Evolutionary conservation across 2,113 vertebrate genomes (phyloP).

Genomic region (Atlantisia rogersi): DNA sequence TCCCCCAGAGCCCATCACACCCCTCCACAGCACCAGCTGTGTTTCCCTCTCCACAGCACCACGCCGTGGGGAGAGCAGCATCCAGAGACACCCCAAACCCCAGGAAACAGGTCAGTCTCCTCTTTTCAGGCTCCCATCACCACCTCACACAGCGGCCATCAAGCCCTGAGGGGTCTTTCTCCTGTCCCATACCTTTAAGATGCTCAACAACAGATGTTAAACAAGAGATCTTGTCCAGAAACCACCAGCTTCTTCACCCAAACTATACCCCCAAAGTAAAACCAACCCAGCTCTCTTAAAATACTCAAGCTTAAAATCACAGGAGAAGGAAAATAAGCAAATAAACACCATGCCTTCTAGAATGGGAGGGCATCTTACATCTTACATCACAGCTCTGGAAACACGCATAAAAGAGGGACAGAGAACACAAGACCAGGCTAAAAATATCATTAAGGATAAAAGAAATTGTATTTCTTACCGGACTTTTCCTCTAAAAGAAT

Average conservation of each 20-base stretch:
- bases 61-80: no score
- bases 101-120: accelerated
- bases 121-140: neutral
- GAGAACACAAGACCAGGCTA: neutral
- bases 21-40: accelerated
- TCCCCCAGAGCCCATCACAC: neutral
- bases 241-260: neutral
- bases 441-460: neutral
- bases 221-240: neutral
- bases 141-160: accelerated
- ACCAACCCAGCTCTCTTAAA: neutral
- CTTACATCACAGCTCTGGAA: neutral
- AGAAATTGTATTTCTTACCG: constrained; percentile 83
- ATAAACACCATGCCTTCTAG: accelerated
- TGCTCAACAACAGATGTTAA: no score
- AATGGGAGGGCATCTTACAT: neutral
- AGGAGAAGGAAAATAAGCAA: neutral
- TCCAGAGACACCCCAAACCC: neutral
- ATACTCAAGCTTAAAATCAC: neutral
- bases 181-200: neutral
- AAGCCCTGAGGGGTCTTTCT: accelerated
- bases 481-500: constrained; percentile 89
- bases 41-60: neutral
- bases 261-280: neutral
- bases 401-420: neutral